phyloP scores from a whole-genome alignment of 2,113 vertebrate species.

The Eleginops maclovinus region DNA sequence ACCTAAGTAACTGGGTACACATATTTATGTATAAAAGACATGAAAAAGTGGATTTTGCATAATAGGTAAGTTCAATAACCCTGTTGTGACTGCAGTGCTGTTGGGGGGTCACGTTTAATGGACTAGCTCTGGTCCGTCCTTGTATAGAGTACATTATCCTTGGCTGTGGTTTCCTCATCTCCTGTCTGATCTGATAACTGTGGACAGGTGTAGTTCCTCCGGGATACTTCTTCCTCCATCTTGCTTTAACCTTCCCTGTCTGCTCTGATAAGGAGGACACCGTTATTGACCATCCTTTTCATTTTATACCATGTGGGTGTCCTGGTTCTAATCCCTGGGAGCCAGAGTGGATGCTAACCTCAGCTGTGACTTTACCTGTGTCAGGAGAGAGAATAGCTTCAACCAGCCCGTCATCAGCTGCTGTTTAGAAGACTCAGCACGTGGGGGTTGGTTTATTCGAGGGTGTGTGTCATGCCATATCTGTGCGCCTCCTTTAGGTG shows the following conservation, averaged over 20 bases:
- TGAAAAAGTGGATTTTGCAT: too few relatives aligned
- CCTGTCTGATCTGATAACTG: constrained; percentile 45
- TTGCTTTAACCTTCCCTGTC: constrained; percentile 42
- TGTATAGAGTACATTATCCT: not conserved
- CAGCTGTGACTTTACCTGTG: constrained; percentile 1
- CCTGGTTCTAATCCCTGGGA: not conserved
- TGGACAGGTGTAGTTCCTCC: constrained; percentile 43
- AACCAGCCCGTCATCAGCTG: not conserved
- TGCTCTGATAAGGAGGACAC: constrained; percentile 7
- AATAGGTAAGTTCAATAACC: too few relatives aligned
- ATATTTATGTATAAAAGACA: too few relatives aligned
- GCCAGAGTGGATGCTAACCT: not conserved
- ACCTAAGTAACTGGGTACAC: too few relatives aligned
- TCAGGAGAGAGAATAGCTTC: not conserved
- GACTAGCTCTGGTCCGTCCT: not conserved
- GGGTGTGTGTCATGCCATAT: constrained; percentile 25
- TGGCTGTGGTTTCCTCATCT: not conserved
- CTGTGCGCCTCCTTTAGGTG: constrained; percentile 23
- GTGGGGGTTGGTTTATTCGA: constrained; percentile 31
- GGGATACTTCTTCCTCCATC: constrained; percentile 5
- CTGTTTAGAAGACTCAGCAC: constrained; percentile 2
- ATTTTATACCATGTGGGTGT: not conserved
- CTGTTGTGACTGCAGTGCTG: not conserved
- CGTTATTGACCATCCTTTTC: not conserved
- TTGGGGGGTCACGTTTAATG: not conserved